Percentiles rank a stretch among this genome's conserved stretches.
These are phyloP conservation scores for Sporophila hypoxantha DNA, from an alignment of 2,113 vertebrate genomes.

Conservation along the genomic window DNA sequence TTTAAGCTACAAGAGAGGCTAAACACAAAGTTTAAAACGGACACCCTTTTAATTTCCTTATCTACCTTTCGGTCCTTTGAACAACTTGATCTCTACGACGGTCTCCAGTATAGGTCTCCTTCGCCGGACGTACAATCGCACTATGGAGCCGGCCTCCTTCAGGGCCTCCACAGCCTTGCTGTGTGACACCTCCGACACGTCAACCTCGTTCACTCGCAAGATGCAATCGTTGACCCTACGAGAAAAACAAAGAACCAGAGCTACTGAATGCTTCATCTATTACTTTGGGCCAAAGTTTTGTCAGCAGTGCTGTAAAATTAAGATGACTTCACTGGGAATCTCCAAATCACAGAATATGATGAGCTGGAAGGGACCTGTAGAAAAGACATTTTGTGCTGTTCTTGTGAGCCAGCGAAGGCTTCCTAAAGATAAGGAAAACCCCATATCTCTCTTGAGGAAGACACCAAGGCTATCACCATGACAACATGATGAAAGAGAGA, in stretches of 20 bases:
- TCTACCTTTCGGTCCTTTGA: conserved; percentile 96
- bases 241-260: neutral
- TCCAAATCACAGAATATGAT: fast-evolving
- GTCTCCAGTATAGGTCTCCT: conserved; percentile 93
- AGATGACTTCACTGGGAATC: neutral
- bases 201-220: conserved; percentile 89
- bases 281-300: neutral
- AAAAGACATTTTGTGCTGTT: too few relatives aligned
- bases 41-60: neutral
- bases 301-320: neutral
- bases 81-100: conserved; percentile 90
- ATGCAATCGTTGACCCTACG: conserved; percentile 94
- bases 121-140: conserved; percentile 87
- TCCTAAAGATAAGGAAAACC: too few relatives aligned
- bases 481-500: too few relatives aligned
- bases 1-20: neutral
- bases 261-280: neutral
- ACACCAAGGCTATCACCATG: too few relatives aligned
- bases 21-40: neutral
- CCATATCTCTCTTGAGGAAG: too few relatives aligned
- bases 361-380: neutral
- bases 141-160: conserved; percentile 92
- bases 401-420: too few relatives aligned
- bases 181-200: conserved; percentile 92
- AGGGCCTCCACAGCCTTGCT: conserved; percentile 93